These are phyloP conservation scores for Benitochromis conjunctus DNA, from an alignment of 2,113 vertebrate genomes.

Conservation along the genomic window DNA sequence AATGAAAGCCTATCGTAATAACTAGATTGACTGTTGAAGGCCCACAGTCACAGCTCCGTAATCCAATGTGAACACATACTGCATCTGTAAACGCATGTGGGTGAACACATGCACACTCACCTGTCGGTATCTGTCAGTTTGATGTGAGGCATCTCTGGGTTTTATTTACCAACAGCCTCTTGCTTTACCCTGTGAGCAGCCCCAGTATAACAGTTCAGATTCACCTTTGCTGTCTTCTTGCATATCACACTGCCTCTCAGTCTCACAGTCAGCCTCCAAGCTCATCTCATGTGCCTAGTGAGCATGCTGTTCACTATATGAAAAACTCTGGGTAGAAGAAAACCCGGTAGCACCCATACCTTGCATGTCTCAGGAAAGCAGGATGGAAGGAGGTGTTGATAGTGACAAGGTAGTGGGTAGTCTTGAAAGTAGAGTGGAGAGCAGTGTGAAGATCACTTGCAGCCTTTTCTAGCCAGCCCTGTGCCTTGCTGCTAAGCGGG, in stretches of 20 bases:
- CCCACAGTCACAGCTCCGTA: neutral
- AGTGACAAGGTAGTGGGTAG: slow-evolving; percentile 16
- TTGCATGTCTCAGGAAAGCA: neutral
- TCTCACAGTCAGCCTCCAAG: neutral
- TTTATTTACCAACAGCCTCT: slow-evolving; percentile 27
- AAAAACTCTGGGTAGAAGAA: neutral
- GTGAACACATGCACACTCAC: neutral
- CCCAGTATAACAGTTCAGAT: neutral
- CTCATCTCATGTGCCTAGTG: neutral
- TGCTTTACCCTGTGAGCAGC: slow-evolving; percentile 7
- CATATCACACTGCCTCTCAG: slow-evolving; percentile 16
- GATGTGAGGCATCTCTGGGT: neutral
- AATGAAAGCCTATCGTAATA: neutral
- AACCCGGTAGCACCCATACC: neutral
- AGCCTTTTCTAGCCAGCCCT: slow-evolving; percentile 22
- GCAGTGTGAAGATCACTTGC: slow-evolving; percentile 45
- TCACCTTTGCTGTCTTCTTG: slow-evolving; percentile 11
- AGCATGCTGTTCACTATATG: neutral
- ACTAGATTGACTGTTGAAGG: neutral
- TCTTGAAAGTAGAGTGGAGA: slow-evolving; percentile 40
- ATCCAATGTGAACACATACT: neutral
- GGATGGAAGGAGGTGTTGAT: slow-evolving; percentile 21
- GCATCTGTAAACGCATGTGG: neutral
- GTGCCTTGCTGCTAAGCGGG: slow-evolving; percentile 37
- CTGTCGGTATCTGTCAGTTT: neutral